Conservation (phyloP, 1,140 invertebrate genomes). For the Coptotermes formosanus region DNA sequence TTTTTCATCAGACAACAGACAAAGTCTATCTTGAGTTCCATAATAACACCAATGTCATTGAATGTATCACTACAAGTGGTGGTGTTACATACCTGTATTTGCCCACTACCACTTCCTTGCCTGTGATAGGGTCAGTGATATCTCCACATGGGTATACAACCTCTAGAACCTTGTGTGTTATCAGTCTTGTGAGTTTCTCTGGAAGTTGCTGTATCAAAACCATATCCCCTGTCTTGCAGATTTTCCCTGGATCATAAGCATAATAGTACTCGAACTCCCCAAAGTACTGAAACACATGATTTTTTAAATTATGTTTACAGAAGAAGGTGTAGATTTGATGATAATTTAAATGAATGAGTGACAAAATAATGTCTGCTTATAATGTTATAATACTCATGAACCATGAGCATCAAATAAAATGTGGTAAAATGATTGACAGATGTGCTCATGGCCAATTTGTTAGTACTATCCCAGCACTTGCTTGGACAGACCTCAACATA, state of each 20-base stretch:
- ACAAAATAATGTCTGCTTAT: conserved; percentile 17
- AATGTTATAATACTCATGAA: too few species aligned
- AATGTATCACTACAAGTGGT: neutral
- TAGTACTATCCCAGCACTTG: too few species aligned
- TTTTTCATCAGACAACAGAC: too few species aligned
- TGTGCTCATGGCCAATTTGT: too few species aligned
- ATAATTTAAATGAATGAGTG: neutral
- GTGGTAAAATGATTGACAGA: too few species aligned
- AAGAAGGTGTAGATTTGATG: neutral
- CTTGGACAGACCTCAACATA: too few species aligned
- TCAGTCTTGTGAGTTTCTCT: conserved; percentile 67
- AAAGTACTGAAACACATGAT: conserved; percentile 68
- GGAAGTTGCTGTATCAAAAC: conserved; percentile 73
- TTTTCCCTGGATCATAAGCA: conserved; percentile 72
- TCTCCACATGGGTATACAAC: conserved; percentile 80
- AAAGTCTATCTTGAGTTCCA: too few species aligned
- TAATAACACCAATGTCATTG: too few species aligned
- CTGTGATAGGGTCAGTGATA: conserved; percentile 77
- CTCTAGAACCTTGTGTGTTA: conserved; percentile 76
- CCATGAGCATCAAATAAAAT: too few species aligned
- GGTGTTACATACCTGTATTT: conserved; percentile 56
- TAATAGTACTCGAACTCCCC: conserved; percentile 65
- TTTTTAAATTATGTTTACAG: too few species aligned
- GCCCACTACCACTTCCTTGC: conserved; percentile 70
- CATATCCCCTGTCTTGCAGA: conserved; percentile 78